Base-by-base conservation (phyloP, 2,888 invertebrate genomes). In the Idaea biselata region DNA sequence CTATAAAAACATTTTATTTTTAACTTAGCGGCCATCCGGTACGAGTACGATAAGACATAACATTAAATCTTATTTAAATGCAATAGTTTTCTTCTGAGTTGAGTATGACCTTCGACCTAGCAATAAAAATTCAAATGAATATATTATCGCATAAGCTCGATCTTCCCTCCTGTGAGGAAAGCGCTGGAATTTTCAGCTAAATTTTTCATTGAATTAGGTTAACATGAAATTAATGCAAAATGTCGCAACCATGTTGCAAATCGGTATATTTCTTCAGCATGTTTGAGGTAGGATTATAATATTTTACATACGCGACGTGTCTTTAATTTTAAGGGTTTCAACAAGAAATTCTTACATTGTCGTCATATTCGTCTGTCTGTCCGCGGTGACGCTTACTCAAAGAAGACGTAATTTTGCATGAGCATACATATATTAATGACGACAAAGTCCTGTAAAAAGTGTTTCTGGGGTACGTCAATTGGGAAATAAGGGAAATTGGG, bases 111-210 rank as follows among this genome's bases (percentile, higher is more conserved):
- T 44, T 44, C 44, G 44, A 11, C 44, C 44, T 44, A 11, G 44
- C 44, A 44, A 44, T 44, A 44, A 44, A 44, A 44, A 44, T 44
- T 44, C 44, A 44, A 44, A 44, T 44, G 44, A 44, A 44, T 44
- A 44, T 44, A 44, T 44, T 44, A 44, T 44, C 44, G 44, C 14
- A 2, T 44, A 11, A 44, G 44, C 44, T 6, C 44, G 44, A 44
- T 44, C 44, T 44, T 44, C 44, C 2, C 11, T 44, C 44, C 44
- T 44, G 44, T 14, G 44, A 44, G 14, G 11, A 32, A 14, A 44
- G 44, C 14, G 6, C 44, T 11, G 8, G 11, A 6, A 44, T 44
- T 44, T 33, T 44, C 14, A 44, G 44, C 44, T 7, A 44, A 14
- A 11, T 44, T 44, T 44, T 5, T 14, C 11, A 44, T 44, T 44